Conservation (phyloP, 1,140 invertebrate species). For the Batillaria attramentaria region DNA sequence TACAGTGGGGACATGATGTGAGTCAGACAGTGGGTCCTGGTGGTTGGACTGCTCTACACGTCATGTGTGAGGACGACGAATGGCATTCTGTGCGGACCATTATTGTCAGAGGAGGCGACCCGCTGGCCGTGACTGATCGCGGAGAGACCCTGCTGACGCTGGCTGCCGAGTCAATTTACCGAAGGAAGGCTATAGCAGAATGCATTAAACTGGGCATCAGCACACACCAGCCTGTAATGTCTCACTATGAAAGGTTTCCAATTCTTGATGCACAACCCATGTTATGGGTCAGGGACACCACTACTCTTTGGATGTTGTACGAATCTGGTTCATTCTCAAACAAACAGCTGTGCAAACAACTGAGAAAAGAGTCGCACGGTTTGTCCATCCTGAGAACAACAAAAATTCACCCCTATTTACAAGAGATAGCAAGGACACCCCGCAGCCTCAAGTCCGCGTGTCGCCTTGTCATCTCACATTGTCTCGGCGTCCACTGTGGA, state of each 20-base stretch:
- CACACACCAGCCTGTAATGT: background rate
- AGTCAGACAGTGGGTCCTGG: background rate
- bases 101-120: background rate
- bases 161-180: background rate
- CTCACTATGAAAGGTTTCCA: background rate
- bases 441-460: background rate
- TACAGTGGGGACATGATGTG: background rate
- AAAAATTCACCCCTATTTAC: background rate
- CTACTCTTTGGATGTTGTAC: background rate
- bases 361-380: background rate
- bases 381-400: background rate
- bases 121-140: background rate
- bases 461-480: background rate
- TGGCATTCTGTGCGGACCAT: background rate
- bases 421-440: background rate
- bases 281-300: no score
- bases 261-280: background rate
- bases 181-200: background rate
- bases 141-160: background rate
- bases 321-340: background rate
- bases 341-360: background rate
- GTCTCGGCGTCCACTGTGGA: no score
- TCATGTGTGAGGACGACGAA: background rate
- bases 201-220: slow-evolving; percentile 5
- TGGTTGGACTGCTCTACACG: background rate